phyloP scores from a whole-genome alignment of 1,140 invertebrate species.

The Sminthurides bifidus region DNA sequence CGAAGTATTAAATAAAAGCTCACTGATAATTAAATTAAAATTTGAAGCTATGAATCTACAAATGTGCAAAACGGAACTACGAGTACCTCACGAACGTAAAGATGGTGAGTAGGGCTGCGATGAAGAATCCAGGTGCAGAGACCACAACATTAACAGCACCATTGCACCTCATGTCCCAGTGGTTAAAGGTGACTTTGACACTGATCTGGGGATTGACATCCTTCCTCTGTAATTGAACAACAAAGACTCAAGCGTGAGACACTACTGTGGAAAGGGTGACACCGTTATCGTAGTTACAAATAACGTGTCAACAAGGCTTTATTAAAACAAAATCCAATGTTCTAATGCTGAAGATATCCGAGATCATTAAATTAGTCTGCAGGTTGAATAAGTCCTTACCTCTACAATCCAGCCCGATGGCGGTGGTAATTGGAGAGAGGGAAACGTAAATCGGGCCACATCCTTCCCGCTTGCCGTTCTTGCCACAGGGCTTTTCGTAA shows the following conservation, averaged over 20 bases:
- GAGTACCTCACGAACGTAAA: conserved; percentile 3
- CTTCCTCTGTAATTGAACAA: conserved; percentile 4
- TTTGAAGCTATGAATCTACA: too few relatives aligned
- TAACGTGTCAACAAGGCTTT: neutral
- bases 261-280: neutral
- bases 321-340: neutral
- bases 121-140: neutral
- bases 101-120: neutral
- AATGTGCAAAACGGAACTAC: neutral
- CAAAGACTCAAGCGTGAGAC: neutral
- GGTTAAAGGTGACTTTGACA: conserved; percentile 8
- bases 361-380: too few relatives aligned
- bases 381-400: too few relatives aligned
- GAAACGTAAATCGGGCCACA: conserved; percentile 4
- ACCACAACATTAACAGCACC: neutral
- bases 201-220: conserved; percentile 4
- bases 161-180: conserved; percentile 9
- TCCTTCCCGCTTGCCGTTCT: neutral
- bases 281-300: conserved; percentile 5
- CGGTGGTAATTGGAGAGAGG: neutral
- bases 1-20: neutral
- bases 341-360: too few relatives aligned
- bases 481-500: neutral
- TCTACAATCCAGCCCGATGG: neutral
- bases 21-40: too few relatives aligned